Percentiles rank a stretch among this genome's conserved stretches.
Conservation (phyloP, 2,888 invertebrate species). For the Minunthozetes semirufus region DNA sequence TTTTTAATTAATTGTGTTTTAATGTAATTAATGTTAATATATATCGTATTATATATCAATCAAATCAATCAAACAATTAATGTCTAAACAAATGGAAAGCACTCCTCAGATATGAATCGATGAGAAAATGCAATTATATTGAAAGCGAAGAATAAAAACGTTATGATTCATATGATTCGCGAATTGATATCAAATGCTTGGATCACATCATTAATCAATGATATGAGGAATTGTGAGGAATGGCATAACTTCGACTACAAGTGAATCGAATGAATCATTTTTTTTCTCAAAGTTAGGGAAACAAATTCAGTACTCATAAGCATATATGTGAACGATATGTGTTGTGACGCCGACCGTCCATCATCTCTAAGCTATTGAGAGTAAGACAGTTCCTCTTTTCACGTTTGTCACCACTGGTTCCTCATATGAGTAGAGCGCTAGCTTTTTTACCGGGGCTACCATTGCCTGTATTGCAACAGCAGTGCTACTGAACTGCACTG, state of each 20-base stretch:
- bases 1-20: not conserved
- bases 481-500: conserved; percentile 7
- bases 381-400: conserved; percentile 24
- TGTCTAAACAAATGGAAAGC: too few relatives aligned
- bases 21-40: not conserved
- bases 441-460: not conserved
- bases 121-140: not conserved
- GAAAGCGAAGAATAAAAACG: not conserved
- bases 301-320: not conserved
- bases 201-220: not conserved
- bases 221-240: not conserved
- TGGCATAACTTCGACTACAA: not conserved
- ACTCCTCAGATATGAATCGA: not conserved
- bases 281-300: not conserved
- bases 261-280: not conserved
- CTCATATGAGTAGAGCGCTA: too few relatives aligned
- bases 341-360: not conserved
- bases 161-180: not conserved
- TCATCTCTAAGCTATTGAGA: not conserved
- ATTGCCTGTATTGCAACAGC: not conserved
- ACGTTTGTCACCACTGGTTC: conserved; percentile 24
- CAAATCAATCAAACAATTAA: not conserved
- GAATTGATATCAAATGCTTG: not conserved
- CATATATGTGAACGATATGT: not conserved
- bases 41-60: not conserved